These are phyloP conservation scores for Taxidea taxus DNA, from an alignment of 2,113 vertebrate genomes.

Conservation along the genomic window DNA sequence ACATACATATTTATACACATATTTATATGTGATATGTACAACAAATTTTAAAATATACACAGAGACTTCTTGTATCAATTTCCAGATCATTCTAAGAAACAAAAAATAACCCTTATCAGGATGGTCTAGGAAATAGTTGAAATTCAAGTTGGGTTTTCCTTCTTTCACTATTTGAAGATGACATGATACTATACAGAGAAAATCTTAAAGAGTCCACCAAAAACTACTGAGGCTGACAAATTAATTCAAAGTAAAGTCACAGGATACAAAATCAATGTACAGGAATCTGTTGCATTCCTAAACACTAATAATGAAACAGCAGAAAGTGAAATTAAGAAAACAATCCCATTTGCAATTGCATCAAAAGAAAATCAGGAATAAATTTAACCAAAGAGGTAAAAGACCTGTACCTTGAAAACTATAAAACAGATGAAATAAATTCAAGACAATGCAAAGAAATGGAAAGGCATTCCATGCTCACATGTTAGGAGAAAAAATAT, in stretches of 20 bases:
- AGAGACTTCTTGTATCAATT: neutral
- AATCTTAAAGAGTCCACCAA: neutral
- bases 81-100: neutral
- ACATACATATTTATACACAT: neutral
- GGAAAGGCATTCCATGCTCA: neutral
- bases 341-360: neutral
- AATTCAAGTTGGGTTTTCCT: neutral
- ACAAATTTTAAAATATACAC: slow-evolving; percentile 5
- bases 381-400: neutral
- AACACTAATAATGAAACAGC: neutral
- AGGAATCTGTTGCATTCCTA: neutral
- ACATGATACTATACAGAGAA: neutral
- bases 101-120: neutral
- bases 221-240: neutral
- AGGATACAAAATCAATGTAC: neutral
- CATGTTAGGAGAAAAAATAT: neutral
- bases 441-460: neutral
- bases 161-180: neutral
- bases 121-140: neutral
- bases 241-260: neutral
- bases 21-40: neutral
- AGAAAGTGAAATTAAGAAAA: neutral
- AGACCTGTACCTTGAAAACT: neutral
- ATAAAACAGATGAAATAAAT: neutral
- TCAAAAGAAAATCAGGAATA: neutral